Conservation (phyloP, 2,888 invertebrate genomes). For the Brachypalpus laphriformis region DNA sequence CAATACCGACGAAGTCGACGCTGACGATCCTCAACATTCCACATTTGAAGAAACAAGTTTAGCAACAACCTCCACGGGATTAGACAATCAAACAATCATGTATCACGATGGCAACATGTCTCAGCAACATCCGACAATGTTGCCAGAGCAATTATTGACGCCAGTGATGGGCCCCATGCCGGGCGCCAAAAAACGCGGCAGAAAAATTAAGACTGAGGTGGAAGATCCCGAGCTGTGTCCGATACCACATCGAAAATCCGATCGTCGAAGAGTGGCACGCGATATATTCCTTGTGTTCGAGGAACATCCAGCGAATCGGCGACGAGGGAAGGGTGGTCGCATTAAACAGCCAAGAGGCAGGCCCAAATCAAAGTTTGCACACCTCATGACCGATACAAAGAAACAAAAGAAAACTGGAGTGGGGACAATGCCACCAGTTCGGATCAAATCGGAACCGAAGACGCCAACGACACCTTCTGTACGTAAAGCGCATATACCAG, state of each 20-base stretch:
- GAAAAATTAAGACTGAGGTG: conserved; percentile 73
- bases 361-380: conserved; percentile 79
- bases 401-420: conserved; percentile 76
- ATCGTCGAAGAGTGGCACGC: conserved; percentile 81
- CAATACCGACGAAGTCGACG: conserved; percentile 14
- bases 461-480: conserved; percentile 25
- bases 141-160: conserved; percentile 36
- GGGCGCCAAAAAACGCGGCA: conserved; percentile 52
- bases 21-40: conserved; percentile 60
- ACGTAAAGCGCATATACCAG: too few relatives aligned
- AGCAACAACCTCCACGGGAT: conserved; percentile 49
- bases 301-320: conserved; percentile 79
- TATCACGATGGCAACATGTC: conserved; percentile 67
- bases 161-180: conserved; percentile 7
- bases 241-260: conserved; percentile 80
- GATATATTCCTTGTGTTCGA: conserved; percentile 82
- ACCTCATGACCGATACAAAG: conserved; percentile 78
- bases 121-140: conserved; percentile 54
- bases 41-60: conserved; percentile 65
- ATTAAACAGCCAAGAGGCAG: conserved; percentile 77
- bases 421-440: conserved; percentile 52
- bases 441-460: conserved; percentile 66
- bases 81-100: conserved; percentile 70
- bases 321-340: conserved; percentile 76
- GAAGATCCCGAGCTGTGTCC: conserved; percentile 72